Conservation (phyloP, 2,113 vertebrate genomes). For the Hippocampus abdominalis region DNA sequence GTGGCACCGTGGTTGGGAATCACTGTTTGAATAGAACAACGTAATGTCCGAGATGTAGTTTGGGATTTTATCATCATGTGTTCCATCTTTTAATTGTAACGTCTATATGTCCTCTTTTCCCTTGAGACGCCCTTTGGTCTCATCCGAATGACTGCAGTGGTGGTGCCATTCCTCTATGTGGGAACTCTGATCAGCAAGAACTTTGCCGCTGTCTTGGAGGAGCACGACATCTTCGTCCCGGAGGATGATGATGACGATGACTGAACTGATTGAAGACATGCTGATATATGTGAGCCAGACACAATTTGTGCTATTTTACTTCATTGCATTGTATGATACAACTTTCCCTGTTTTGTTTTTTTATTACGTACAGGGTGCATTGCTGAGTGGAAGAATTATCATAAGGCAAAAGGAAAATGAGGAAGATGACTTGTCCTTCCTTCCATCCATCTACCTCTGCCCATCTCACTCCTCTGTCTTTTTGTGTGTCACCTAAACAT, state of each 20-base stretch:
- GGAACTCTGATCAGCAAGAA: slow-evolving; percentile 93
- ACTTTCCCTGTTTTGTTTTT: neutral
- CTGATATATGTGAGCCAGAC: slow-evolving; percentile 12
- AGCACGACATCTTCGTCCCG: slow-evolving; percentile 97
- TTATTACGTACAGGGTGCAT: slow-evolving; percentile 43
- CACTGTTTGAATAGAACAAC: neutral
- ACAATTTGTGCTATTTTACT: neutral
- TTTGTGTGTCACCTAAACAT: slow-evolving; percentile 19
- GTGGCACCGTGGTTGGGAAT: neutral
- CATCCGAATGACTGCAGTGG: slow-evolving; percentile 82
- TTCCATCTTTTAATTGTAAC: neutral
- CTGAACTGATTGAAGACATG: slow-evolving; percentile 58
- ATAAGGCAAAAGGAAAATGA: slow-evolving; percentile 28
- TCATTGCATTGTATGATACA: neutral
- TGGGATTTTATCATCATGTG: neutral
- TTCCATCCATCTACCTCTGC: slow-evolving; percentile 26
- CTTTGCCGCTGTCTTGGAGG: slow-evolving; percentile 90
- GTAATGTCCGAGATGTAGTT: neutral
- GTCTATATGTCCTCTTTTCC: neutral
- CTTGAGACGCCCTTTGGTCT: slow-evolving; percentile 89
- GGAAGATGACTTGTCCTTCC: slow-evolving; percentile 32
- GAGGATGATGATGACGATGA: slow-evolving; percentile 93
- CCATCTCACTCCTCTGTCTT: slow-evolving; percentile 21
- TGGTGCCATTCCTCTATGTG: slow-evolving; percentile 91
- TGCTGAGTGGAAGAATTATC: slow-evolving; percentile 42